phyloP scores from a whole-genome alignment of 2,888 invertebrate species.

The Bellardia pandia region DNA sequence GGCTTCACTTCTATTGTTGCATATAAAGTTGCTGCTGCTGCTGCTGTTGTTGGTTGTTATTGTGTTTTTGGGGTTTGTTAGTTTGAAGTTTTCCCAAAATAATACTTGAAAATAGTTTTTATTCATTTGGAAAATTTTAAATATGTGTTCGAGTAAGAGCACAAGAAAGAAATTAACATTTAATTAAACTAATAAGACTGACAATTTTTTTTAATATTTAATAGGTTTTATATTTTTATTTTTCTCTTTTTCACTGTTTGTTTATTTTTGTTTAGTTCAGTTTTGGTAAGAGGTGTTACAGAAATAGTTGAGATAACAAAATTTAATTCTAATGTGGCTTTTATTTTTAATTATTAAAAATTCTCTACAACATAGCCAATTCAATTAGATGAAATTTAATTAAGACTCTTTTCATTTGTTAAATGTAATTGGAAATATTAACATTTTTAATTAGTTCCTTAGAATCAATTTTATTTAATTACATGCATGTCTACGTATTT shows the following conservation, averaged over 20 bases:
- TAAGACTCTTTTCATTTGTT: too few species aligned
- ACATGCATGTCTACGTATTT: too few species aligned
- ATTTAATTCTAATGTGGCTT: background rate
- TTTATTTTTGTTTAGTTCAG: background rate
- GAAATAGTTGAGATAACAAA: slow-evolving; percentile 7
- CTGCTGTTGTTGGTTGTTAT: slow-evolving; percentile 20
- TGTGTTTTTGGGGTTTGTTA: slow-evolving; percentile 55
- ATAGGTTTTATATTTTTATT: background rate
- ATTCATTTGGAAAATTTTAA: slow-evolving; percentile 58
- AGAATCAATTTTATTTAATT: too few species aligned
- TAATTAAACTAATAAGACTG: slow-evolving; percentile 61
- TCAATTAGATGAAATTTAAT: slow-evolving; percentile 1
- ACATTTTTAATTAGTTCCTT: too few species aligned
- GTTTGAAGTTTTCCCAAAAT: slow-evolving; percentile 47
- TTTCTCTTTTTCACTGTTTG: background rate
- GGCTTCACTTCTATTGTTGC: slow-evolving; percentile 52
- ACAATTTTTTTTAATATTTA: slow-evolving; percentile 45
- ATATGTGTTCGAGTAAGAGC: slow-evolving; percentile 2
- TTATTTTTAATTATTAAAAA: background rate
- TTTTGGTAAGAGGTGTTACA: slow-evolving; percentile 11
- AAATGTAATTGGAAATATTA: too few species aligned
- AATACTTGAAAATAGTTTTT: slow-evolving; percentile 59
- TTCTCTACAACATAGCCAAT: background rate
- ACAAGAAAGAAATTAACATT: slow-evolving; percentile 49
- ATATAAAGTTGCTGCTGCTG: background rate